Evolutionary conservation across 2,888 invertebrate genomes (phyloP).

Genomic region (Oscheius sp.): DNA sequence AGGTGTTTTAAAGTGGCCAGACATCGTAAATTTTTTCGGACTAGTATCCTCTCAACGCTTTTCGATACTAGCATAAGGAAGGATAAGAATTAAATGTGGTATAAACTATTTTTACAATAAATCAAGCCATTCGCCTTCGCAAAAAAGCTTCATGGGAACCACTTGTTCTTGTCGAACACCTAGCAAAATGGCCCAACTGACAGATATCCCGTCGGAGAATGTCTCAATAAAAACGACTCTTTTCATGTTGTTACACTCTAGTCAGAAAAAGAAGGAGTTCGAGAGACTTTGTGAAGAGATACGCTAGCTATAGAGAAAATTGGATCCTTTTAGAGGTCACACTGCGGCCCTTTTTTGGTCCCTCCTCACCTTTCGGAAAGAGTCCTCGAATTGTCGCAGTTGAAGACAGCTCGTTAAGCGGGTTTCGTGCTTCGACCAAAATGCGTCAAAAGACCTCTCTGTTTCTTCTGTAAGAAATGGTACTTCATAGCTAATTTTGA

Average conservation of each 20-base stretch:
- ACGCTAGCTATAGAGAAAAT: not conserved
- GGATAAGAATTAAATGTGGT: no score
- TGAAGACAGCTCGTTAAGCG: conserved; percentile 88
- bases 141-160: no score
- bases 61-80: no score
- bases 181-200: no score
- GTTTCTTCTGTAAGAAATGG: conserved; percentile 74
- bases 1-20: no score
- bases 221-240: not conserved
- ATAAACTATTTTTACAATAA: no score
- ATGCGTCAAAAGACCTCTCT: conserved; percentile 89
- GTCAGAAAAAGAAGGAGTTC: not conserved
- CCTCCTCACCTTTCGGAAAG: conserved; percentile 80
- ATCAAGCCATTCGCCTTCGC: no score
- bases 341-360: not conserved
- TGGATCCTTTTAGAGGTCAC: not conserved
- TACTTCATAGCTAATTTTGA: not conserved
- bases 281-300: not conserved
- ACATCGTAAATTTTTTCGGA: no score
- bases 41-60: no score
- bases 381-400: conserved; percentile 90
- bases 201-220: not conserved
- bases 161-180: no score
- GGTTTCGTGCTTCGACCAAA: conserved; percentile 90
- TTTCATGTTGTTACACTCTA: conserved; percentile 1